Evolutionary conservation across 2,888 invertebrate genomes (phyloP), one percentile per base, ranked within the genome.

Genomic region (Tipula confusa): DNA sequence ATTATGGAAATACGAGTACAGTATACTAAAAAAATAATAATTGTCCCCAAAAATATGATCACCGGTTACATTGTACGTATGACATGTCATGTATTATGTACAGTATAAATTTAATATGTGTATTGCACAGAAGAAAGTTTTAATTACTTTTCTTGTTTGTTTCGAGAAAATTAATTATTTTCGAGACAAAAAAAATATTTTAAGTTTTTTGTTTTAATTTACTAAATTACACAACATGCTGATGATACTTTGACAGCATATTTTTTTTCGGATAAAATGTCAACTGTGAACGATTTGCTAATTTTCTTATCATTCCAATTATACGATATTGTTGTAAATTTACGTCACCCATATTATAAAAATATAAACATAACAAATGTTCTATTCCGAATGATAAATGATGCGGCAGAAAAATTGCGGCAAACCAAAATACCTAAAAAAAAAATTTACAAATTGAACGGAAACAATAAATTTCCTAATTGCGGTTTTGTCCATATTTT

Each of bases 81-180:
- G 15, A 11, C 33, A 33, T 33, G 6, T 15, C 15, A 43, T 43
- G 33, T 5, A 33, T 33, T 15, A 43, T 43, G 15, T 43, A 43
- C 64, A 64, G 9, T 64, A 24, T 24, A 64, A 15, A 43, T 43
- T n/a, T n/a, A n/a, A 43, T 15, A 24, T 64, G 18, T 64, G 24
- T 24, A 24, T n/a, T n/a, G n/a, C n/a, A n/a, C 7, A 64, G 64
- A 24, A 64, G 9, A 24, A 64, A 64, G 64, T 64, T 64, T 64
- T 64, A 64, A 64, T 64, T 64, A 64, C 64, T 64, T 64, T 64
- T 64, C 64, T 64, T 64, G 64, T 64, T 64, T 64, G 64, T 24
- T 24, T 64, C 24, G 6, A 24, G 2, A n/a, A n/a, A n/a, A n/a
- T n/a, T 64, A 64, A 24, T 64, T 64, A 64, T 64, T 38, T 64